These are phyloP conservation scores for Istiophorus platypterus DNA, from an alignment of 2,113 vertebrate species.

Conservation along the genomic window DNA sequence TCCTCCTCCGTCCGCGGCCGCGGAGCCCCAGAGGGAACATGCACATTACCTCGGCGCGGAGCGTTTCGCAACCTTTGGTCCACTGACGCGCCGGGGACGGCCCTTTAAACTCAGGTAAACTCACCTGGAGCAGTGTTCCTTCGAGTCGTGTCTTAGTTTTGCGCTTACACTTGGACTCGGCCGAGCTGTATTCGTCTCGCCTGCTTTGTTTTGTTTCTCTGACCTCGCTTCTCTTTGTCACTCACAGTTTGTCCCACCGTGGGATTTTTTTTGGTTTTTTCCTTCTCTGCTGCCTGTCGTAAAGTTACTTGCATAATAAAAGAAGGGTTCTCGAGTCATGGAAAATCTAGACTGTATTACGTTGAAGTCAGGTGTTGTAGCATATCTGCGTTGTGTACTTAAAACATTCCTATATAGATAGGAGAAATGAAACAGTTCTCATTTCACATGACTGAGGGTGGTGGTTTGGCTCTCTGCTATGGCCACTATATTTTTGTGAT, in stretches of 20 bases:
- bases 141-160: background rate
- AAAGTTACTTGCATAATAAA: constrained; percentile 12
- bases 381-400: background rate
- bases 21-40: constrained; percentile 35
- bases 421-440: background rate
- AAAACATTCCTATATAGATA: background rate
- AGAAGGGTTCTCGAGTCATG: background rate
- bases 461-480: background rate
- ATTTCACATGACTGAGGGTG: background rate
- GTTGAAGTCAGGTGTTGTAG: background rate
- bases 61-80: constrained; percentile 31
- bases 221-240: background rate
- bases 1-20: constrained; percentile 2
- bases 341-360: background rate
- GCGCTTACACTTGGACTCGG: background rate
- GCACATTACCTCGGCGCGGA: background rate
- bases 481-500: background rate
- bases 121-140: constrained; percentile 7
- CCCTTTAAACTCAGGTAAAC: constrained; percentile 57
- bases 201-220: background rate
- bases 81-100: constrained; percentile 31
- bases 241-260: background rate
- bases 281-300: background rate
- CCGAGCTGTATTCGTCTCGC: too few species aligned
- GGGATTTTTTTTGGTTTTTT: background rate